phyloP scores from a whole-genome alignment of 2,888 invertebrate genomes.

The Vanessa cardui region DNA sequence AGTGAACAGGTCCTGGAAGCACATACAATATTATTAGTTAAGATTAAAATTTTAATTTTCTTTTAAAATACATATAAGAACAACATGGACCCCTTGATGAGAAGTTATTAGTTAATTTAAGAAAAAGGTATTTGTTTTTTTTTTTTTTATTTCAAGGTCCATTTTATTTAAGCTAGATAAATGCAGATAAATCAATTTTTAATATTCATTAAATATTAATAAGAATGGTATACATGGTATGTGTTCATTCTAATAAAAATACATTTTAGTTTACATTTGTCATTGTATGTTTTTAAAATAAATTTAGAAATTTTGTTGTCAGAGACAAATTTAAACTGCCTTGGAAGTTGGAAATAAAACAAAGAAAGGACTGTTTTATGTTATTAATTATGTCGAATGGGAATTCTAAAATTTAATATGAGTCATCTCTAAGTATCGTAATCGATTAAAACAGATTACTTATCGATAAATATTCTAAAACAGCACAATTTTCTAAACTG shows the following conservation, averaged over 20 bases:
- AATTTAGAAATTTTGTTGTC: background rate
- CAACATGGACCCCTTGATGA: no score
- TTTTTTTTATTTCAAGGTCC: no score
- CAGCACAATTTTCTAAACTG: slow-evolving; percentile 26
- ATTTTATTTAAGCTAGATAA: no score
- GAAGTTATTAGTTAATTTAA: no score
- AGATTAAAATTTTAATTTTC: background rate
- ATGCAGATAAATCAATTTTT: no score
- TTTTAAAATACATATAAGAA: no score
- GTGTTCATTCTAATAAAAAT: no score
- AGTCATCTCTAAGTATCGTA: no score
- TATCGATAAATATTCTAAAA: background rate
- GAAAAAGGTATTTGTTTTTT: no score
- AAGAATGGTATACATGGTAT: no score
- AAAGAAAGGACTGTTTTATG: background rate
- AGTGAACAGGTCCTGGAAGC: slow-evolving; percentile 86
- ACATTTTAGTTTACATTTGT: background rate
- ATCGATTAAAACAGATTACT: background rate
- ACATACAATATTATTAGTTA: background rate
- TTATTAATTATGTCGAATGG: background rate
- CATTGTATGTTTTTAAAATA: background rate
- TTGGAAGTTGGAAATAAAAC: background rate
- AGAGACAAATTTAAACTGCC: background rate
- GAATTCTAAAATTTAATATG: background rate
- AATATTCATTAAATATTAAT: no score